These are phyloP conservation scores for Cantharis nigra DNA, from an alignment of 2,888 invertebrate species.

Conservation along the genomic window DNA sequence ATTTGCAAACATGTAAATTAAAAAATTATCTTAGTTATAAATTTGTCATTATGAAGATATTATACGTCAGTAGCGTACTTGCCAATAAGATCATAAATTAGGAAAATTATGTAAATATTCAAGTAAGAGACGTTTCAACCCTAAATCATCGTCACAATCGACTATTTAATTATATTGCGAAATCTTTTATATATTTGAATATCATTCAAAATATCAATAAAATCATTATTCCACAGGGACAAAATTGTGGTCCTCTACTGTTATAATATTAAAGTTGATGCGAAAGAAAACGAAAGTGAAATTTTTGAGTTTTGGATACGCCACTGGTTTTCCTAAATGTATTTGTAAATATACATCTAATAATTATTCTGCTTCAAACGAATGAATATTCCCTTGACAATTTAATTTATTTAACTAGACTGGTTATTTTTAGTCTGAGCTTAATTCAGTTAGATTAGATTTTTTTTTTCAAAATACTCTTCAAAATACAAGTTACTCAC, in stretches of 20 bases:
- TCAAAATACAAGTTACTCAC: constrained; percentile 39
- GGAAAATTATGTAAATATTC: neutral
- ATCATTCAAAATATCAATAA: no score
- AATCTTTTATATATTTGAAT: no score
- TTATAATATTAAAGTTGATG: neutral
- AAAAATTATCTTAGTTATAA: neutral
- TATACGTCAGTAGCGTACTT: neutral
- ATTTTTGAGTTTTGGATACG: neutral
- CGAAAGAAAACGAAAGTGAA: neutral
- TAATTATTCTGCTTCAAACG: neutral
- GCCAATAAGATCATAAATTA: neutral
- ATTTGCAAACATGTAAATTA: neutral
- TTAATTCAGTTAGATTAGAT: neutral
- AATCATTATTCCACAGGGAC: no score
- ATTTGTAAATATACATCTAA: neutral
- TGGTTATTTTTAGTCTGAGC: neutral
- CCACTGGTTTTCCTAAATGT: neutral
- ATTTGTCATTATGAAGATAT: neutral
- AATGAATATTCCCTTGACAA: neutral
- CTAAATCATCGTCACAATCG: no score
- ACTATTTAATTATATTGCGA: no score
- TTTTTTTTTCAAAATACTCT: neutral
- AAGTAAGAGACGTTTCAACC: no score
- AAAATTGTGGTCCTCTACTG: neutral
- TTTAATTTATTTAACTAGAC: neutral